Evolutionary conservation across 2,888 invertebrate species (phyloP).

Genomic region (Papilio protenor): DNA sequence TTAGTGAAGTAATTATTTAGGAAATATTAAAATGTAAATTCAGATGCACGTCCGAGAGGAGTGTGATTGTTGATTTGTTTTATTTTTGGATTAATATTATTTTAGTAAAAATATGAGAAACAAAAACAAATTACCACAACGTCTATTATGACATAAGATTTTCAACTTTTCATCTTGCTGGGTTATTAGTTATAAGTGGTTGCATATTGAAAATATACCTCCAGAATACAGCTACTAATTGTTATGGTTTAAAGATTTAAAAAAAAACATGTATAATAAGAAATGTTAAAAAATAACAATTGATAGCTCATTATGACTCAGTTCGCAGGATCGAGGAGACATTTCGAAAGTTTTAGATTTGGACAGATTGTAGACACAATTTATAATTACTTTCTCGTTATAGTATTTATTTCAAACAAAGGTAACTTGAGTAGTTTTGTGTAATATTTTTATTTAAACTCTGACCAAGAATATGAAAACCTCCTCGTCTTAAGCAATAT

Average conservation of each 20-base stretch:
- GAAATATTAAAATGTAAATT: conserved; percentile 21
- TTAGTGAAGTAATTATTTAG: conserved; percentile 19
- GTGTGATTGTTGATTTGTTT: conserved; percentile 32
- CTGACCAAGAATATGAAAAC: too few relatives aligned
- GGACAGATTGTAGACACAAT: not conserved
- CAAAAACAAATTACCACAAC: not conserved
- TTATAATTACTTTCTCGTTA: not conserved
- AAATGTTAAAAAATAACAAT: not conserved
- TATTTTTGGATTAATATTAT: conserved; percentile 13
- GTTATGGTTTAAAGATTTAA: not conserved
- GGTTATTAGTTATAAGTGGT: not conserved
- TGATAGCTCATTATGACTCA: not conserved
- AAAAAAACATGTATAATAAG: too few relatives aligned
- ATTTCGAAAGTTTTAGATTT: not conserved
- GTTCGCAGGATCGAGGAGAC: not conserved
- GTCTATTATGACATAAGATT: not conserved
- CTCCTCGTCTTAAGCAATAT: too few relatives aligned
- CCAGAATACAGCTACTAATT: too few relatives aligned
- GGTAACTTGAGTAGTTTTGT: too few relatives aligned
- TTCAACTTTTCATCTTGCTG: not conserved
- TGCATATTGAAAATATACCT: too few relatives aligned
- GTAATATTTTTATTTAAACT: too few relatives aligned
- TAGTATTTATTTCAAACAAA: not conserved
- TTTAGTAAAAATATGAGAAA: conserved; percentile 7
- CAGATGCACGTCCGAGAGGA: not conserved